Base-by-base conservation (phyloP, 2,888 invertebrate genomes). In the Dryocosmus kuriphilus region DNA sequence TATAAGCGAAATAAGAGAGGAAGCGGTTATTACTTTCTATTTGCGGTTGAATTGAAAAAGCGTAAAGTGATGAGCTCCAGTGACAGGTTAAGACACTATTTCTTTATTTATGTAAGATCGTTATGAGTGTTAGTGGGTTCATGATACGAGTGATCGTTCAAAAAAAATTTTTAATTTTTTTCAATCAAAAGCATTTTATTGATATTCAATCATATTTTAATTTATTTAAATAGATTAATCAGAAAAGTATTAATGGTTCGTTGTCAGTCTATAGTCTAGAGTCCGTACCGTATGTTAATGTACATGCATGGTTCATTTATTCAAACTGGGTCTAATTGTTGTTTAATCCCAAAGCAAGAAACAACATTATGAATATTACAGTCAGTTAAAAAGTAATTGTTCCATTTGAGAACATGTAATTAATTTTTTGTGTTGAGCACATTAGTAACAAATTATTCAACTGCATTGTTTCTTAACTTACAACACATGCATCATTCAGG, bases 81-180 rank as follows among this genome's bases (percentile, higher is more conserved):
- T 27, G 71, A 71, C 32, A 51, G 32, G 30, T 71, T 55, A 71
- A 71, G 46, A 51, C 16, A 60, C 60, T 51, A 30, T 71, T n/a
- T 65, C 41, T 71, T 51, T 55, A n/a, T 71, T 51, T 51, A 30
- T 11, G 30, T 24, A 16, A 14, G 14, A 14, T 24, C 19, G 27
- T n/a, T 71, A 71, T 71, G 71, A 71, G 51, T 71, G 71, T 51
- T 67, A 67, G 67, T 67, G n/a, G 46, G 41, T 71, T 51, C 51
- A 71, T 71, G 32, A 46, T 55, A n/a, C 67, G 67, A 67, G 41
- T 67, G 27, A 46, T 67, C 19, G 24, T 46, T 46, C 7, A n/a
- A 51, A 51, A 8, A 1, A n/a, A n/a, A 9, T 51, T 16, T 1
- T 16, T 1, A 41, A 16, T 41, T 16, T 1, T 6, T 41, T 41